Base-by-base conservation (phyloP, 1,140 invertebrate genomes). In the Radopholus similis region DNA sequence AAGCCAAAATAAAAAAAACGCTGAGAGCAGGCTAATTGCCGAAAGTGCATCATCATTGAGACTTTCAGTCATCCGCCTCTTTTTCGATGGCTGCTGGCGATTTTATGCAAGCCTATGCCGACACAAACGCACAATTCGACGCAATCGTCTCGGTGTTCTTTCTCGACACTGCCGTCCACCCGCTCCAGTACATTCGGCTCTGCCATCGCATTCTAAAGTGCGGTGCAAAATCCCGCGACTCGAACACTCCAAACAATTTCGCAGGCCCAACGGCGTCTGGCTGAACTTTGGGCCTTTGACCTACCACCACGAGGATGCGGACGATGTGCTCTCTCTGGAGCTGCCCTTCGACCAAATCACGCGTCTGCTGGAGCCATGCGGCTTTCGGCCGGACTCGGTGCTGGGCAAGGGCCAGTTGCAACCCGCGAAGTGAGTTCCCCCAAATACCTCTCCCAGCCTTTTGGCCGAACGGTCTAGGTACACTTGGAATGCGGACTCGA, bases 71-170 rank as follows among this genome's bases (percentile, higher is more conserved):
- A 66, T 85, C 87, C 73, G 85, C 87, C 65, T 87, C 89, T 77
- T 95, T 97, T 83, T 93, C 92, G 6, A 97, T 98, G 90, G 90
- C 90, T 9, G 95, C 94, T 53, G 95, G 93, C 4, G 91, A 94
- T 81, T 95, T 94, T 80, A 83, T 92, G 5, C 90, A 93, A 84
- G 90, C 91, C 76, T 86, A 84, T 71, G 34, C 54, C 23, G 69
- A 70, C 11, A 49, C 70, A 5, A 32, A 37, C 83, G 87, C 90
- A 71, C 85, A 88, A 37, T 97, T 92, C 90, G 89, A 96, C 80
- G 95, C 91, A 82, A 88, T 98, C 1, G 90, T 90, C 0, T 94
- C 95, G 0, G 95, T 94, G 75, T 98, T 98, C 84, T 98, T 98
- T 82, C 91, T 98, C 64, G 95, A 98, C 83, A 98, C 95, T 81